A percentile compares a stretch with the other conserved stretches of the same genome.
Evolutionary conservation across 1,140 invertebrate genomes (phyloP).

Genomic region (Archivesica marissinica): DNA sequence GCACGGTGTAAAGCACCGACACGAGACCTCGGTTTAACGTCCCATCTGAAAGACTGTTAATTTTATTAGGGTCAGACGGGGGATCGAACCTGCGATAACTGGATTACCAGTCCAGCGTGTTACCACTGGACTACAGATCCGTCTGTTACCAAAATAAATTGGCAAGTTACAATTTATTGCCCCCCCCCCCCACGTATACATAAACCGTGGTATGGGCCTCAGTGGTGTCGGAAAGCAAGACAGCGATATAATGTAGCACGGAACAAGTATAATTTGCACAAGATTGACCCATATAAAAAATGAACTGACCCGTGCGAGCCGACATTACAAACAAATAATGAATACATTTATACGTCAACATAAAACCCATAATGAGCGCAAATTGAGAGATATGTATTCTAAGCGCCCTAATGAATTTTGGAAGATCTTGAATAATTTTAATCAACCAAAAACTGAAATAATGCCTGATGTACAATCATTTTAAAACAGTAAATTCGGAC

Average conservation of each 20-base stretch:
- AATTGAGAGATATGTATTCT: not conserved
- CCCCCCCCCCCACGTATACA: no score
- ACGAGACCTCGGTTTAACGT: no score
- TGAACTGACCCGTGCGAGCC: not conserved
- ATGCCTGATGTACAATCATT: not conserved
- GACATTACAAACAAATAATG: not conserved
- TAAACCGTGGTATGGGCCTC: slow-evolving; percentile 6
- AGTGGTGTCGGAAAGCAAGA: not conserved
- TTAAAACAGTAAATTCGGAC: not conserved
- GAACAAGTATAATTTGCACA: not conserved
- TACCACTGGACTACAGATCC: no score
- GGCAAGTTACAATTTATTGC: no score
- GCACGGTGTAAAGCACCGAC: no score
- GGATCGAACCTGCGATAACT: no score
- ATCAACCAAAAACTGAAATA: not conserved
- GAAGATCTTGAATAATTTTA: not conserved
- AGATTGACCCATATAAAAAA: not conserved
- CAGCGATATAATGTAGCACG: not conserved
- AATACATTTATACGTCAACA: not conserved
- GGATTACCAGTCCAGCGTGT: no score
- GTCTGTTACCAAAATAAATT: no score
- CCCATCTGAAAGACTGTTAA: no score
- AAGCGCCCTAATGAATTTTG: not conserved
- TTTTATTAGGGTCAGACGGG: no score
- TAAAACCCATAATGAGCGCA: not conserved